Evolutionary conservation across 2,888 invertebrate species (phyloP).

Genomic region (Drosophila leonis): DNA sequence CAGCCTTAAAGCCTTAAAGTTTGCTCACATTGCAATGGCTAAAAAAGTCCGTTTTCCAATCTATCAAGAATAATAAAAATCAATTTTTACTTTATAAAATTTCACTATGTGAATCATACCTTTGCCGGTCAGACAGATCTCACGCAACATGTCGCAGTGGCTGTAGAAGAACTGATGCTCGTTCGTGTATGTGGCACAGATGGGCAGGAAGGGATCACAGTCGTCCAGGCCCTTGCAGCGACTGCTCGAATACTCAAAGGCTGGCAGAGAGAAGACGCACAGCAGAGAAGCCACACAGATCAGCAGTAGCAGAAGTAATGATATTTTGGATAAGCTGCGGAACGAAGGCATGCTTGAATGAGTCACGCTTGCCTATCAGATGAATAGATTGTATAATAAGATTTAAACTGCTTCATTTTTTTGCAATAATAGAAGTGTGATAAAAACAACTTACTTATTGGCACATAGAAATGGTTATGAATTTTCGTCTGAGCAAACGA

Average conservation of each 20-base stretch:
- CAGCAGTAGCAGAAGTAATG: constrained; percentile 48
- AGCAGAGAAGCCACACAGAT: constrained; percentile 39
- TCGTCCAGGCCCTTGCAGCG: constrained; percentile 57
- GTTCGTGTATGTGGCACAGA: constrained; percentile 72
- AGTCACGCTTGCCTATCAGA: not conserved
- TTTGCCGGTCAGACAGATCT: constrained; percentile 80
- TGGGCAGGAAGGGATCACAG: constrained; percentile 78
- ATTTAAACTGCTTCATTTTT: not conserved
- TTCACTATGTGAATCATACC: constrained; percentile 43
- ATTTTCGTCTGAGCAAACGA: not conserved
- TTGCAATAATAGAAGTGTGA: constrained; percentile 8
- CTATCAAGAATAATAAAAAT: constrained; percentile 52
- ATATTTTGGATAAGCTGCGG: constrained; percentile 36
- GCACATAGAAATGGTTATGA: not conserved
- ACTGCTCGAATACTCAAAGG: constrained; percentile 29
- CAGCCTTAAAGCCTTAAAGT: too few relatives aligned
- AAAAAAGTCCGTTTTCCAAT: constrained; percentile 77
- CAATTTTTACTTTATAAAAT: not conserved
- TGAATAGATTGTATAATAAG: too few relatives aligned
- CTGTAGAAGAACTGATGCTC: constrained; percentile 83
- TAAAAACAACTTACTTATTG: constrained; percentile 14
- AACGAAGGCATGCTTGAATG: constrained; percentile 22
- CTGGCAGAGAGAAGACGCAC: constrained; percentile 57
- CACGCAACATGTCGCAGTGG: constrained; percentile 81
- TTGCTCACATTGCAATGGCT: constrained; percentile 80